These are phyloP conservation scores for Istiophorus platypterus DNA, from an alignment of 2,113 vertebrate species.

Conservation along the genomic window DNA sequence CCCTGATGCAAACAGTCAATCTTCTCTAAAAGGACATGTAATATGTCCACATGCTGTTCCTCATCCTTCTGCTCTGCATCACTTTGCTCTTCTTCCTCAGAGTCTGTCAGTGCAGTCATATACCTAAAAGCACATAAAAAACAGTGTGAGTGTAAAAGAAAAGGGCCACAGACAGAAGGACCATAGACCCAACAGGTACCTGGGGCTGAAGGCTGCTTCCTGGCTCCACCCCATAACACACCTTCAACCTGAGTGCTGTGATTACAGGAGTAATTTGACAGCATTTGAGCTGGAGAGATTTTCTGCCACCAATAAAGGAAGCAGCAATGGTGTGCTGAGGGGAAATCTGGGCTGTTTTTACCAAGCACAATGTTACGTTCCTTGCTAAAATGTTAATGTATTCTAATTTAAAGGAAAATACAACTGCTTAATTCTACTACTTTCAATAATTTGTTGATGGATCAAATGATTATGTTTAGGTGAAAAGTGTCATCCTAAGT, in stretches of 20 bases:
- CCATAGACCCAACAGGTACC: slow-evolving; percentile 62
- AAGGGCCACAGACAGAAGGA: slow-evolving; percentile 62
- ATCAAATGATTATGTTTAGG: not conserved
- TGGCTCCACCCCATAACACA: slow-evolving; percentile 47
- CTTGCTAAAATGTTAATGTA: not conserved
- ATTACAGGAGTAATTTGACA: slow-evolving; percentile 45
- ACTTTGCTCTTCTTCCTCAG: slow-evolving; percentile 88
- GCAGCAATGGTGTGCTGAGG: not conserved
- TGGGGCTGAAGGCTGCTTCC: slow-evolving; percentile 49
- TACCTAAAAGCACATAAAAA: slow-evolving; percentile 86
- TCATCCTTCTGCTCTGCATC: slow-evolving; percentile 66
- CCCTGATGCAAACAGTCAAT: slow-evolving; percentile 87
- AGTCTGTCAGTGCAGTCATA: slow-evolving; percentile 94
- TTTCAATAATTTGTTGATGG: not conserved
- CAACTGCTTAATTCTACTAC: not conserved
- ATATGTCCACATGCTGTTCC: slow-evolving; percentile 71
- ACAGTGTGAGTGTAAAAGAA: slow-evolving; percentile 6
- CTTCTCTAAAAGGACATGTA: slow-evolving; percentile 84
- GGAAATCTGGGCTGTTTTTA: not conserved
- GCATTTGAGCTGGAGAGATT: slow-evolving; percentile 43
- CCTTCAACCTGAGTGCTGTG: slow-evolving; percentile 32
- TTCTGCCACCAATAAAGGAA: slow-evolving; percentile 10
- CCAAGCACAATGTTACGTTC: too few species aligned
- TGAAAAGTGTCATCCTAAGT: too few species aligned
- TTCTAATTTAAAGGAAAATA: not conserved